phyloP scores from a whole-genome alignment of 37 sponge, comb jelly and placozoan species.

The Aplysina aerophoba region DNA sequence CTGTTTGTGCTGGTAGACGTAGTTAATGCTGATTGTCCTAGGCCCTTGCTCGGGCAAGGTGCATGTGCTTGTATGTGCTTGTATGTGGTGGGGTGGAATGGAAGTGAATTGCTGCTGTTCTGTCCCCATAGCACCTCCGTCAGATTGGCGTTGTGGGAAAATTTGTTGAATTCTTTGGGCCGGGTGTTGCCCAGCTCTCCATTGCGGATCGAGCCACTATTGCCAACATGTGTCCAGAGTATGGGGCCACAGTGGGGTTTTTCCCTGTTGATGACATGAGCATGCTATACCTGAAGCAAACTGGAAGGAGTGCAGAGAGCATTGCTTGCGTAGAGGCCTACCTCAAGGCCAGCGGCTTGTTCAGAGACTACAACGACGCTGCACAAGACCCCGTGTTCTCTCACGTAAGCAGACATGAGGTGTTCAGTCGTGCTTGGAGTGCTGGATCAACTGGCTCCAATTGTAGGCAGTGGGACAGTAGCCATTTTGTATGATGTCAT shows the following conservation, averaged over 20 bases:
- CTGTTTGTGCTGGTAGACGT: too few relatives aligned
- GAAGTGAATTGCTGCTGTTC: too few relatives aligned
- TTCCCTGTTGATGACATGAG: slow-evolving; percentile 91
- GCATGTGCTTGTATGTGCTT: too few relatives aligned
- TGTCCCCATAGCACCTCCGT: slow-evolving; percentile 65
- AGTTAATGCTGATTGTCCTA: too few relatives aligned
- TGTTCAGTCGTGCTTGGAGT: background rate
- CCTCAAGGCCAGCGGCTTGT: slow-evolving; percentile 68
- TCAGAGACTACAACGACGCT: slow-evolving; percentile 62
- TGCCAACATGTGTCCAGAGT: slow-evolving; percentile 95
- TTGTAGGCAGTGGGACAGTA: too few relatives aligned
- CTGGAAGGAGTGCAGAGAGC: slow-evolving; percentile 59
- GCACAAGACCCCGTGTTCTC: slow-evolving; percentile 74
- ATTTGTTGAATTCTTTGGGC: slow-evolving; percentile 95
- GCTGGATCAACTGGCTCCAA: too few relatives aligned
- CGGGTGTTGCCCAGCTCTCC: slow-evolving; percentile 85
- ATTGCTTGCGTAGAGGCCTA: slow-evolving; percentile 66
- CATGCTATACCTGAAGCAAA: slow-evolving; percentile 80
- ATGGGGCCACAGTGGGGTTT: slow-evolving; percentile 89
- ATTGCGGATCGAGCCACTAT: slow-evolving; percentile 95
- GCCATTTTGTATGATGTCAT: too few relatives aligned
- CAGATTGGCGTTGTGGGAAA: slow-evolving; percentile 86
- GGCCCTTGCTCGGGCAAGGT: too few relatives aligned
- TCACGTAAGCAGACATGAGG: slow-evolving; percentile 30
- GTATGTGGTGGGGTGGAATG: too few relatives aligned